Conservation (phyloP, 37 sponge, comb jelly and placozoan genomes). For the Crambe crambe region DNA sequence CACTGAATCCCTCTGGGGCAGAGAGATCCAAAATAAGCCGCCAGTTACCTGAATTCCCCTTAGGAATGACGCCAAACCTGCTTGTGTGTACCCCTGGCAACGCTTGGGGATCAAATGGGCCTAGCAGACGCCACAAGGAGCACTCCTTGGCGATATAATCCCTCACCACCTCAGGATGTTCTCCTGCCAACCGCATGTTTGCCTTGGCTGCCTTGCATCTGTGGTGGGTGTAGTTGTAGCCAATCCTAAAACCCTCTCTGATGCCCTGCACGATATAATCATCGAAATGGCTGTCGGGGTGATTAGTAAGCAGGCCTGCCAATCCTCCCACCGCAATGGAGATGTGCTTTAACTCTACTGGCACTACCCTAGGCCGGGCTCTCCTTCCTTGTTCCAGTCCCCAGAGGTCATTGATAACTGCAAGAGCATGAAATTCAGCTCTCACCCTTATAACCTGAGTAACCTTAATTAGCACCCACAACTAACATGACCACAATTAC, state of each 20-base stretch:
- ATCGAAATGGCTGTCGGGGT: neutral
- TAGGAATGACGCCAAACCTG: conserved; percentile 3
- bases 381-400: too few species aligned
- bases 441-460: too few species aligned
- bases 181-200: neutral
- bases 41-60: neutral
- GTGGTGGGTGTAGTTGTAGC: neutral
- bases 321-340: too few species aligned
- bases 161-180: neutral
- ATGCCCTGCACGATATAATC: conserved; percentile 2
- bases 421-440: too few species aligned
- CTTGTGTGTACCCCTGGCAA: neutral
- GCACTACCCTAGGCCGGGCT: too few species aligned
- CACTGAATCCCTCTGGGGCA: neutral
- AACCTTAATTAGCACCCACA: too few species aligned
- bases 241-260: neutral
- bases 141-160: neutral
- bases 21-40: conserved; percentile 13
- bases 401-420: too few species aligned
- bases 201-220: neutral
- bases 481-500: too few species aligned
- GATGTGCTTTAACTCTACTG: too few species aligned
- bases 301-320: too few species aligned
- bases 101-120: neutral
- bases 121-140: neutral